Evolutionary conservation across 2,113 vertebrate species (phyloP), one percentile per base, ranked within the genome.

Genomic region (Labeo rohita): DNA sequence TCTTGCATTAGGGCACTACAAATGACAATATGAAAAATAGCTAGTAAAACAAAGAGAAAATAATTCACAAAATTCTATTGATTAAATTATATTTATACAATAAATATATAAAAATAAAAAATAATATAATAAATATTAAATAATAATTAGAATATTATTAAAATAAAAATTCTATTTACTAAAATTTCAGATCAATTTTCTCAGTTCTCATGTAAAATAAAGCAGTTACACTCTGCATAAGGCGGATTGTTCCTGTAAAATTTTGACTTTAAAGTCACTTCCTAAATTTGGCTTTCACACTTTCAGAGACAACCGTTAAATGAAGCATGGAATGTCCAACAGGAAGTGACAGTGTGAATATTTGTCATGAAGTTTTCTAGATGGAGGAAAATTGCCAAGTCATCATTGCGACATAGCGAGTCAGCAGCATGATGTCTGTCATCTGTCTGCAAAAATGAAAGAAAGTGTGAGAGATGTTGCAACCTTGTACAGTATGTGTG

Each of bases 331-430:
- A 82, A 82, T 82, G 45, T 70, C 80, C 80, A 82, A 70, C 47
- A 82, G 63, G 65, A 82, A 82, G 80, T 82, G 63, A 82, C 80
- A 13, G 47, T 68, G 45, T 39, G 47, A 70, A 50, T 11, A 68
- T 52, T 70, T 70, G 9, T 52, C 65, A 52, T 49, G 13, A 66
- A 81, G 9, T 66, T 68, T 66, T 89, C 92, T 92, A 92, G 88
- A 88, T 80, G 12, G 8, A 61, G 68, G 73, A 7, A 85, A 91
- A 79, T 88, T 59, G 91, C 90, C 89, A 83, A 84, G 90, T 89
- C 91, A 91, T 92, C 92, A 91, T 89, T 89, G 87, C 91, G 91
- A 93, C 93, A 92, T 89, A 86, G 50, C 92, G 91, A 93, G 89
- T 95, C 94, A 94, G 93, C 92, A 91, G 0, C n/a, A 43, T 47